Evolutionary conservation across 2,797 vertebrate genomes (phyloP), one percentile per base, ranked within the genome.

Genomic region (Pantherophis vulpinus): DNA sequence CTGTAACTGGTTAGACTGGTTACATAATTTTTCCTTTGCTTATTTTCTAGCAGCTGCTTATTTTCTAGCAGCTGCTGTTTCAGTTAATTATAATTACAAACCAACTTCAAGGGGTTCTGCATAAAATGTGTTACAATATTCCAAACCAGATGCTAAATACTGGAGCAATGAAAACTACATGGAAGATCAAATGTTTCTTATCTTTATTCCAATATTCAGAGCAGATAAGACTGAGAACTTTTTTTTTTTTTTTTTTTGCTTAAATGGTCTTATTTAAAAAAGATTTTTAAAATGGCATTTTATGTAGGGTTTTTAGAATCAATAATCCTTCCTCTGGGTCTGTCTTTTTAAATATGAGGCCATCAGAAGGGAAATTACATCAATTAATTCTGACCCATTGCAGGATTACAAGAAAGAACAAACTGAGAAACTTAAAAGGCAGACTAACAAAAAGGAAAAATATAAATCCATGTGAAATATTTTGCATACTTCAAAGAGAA

Each of bases 401-500:
- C 70, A 95, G 25, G 66, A 94, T 96, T 94, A 95, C 92, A 95
- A 95, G 95, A 94, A 92, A 91, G 61, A 93, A 93, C 66, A 94
- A 95, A 93, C 90, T 14, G 0, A 93, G 93, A 92, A 96, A 95
- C 92, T 95, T 95, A 87, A 96, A 96, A 94, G 94, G 91, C 94
- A 95, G 92, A 23, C 5, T 1, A 86, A 70, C 87, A 55, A 29
- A 56, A 74, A 11, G 47, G 56, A 37, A 61, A 79, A 96, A 92
- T 86, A 93, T 94, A 92, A 94, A 95, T 93, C 87, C 66, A 92
- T 54, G 54, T 94, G 92, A 96, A 96, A 93, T 95, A 94, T 95
- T 96, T 96, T 93, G 58, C 23, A 93, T 94, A 93, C 91, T 91
- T 92, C 66, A 97, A 97, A 95, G 83, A 95, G 95, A 96, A 97